Percentiles rank a stretch among this genome's conserved stretches.
phyloP scores from a whole-genome alignment of 1,140 invertebrate genomes.

The Drosophila orena region DNA sequence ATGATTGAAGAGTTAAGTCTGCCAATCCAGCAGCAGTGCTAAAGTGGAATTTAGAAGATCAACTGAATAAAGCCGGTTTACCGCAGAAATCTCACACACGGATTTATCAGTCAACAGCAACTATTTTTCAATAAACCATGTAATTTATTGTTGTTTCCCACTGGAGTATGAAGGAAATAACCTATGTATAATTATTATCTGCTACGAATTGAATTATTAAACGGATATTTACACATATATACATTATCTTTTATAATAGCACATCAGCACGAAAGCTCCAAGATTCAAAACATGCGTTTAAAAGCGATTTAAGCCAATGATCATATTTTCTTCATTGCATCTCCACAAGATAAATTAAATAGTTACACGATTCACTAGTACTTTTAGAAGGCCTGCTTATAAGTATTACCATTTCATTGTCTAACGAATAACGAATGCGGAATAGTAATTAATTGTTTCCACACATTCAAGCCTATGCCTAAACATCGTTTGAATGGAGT shows the following conservation, averaged over 20 bases:
- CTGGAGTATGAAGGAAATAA: too few relatives aligned
- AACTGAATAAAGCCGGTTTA: neutral
- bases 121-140: too few relatives aligned
- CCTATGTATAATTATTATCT: neutral
- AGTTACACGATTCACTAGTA: constrained; percentile 13
- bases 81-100: neutral
- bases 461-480: too few relatives aligned
- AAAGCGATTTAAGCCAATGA: too few relatives aligned
- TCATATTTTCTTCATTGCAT: neutral
- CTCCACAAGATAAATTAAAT: neutral
- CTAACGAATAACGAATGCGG: neutral
- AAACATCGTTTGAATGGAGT: too few relatives aligned
- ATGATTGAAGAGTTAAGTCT: constrained; percentile 22
- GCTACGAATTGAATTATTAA: too few relatives aligned
- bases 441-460: too few relatives aligned
- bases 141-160: too few relatives aligned
- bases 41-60: constrained; percentile 5
- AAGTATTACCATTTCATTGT: neutral
- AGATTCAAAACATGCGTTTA: too few relatives aligned
- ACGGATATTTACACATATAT: too few relatives aligned
- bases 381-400: neutral
- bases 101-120: neutral
- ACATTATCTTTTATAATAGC: too few relatives aligned
- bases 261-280: too few relatives aligned
- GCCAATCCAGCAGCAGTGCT: neutral